These are phyloP conservation scores for Scaptomyza cyrtandrae DNA, from an alignment of 2,888 invertebrate genomes.

Conservation along the genomic window DNA sequence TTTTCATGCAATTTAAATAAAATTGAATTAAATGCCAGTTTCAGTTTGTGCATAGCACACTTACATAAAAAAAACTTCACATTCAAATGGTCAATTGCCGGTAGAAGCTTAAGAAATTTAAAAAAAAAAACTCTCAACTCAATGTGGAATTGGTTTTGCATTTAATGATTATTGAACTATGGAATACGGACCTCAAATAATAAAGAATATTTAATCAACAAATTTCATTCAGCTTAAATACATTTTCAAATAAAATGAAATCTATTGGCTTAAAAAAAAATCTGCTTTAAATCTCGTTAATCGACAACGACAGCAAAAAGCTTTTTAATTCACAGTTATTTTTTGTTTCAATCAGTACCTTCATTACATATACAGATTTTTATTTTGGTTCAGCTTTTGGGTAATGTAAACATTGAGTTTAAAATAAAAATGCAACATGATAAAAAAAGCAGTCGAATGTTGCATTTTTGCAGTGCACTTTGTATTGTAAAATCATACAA, in stretches of 20 bases:
- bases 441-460: constrained; percentile 10
- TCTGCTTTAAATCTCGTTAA: constrained; percentile 23
- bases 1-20: constrained; percentile 72
- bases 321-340: constrained; percentile 21
- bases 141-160: not conserved
- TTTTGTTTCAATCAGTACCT: constrained; percentile 15
- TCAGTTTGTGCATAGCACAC: constrained; percentile 27
- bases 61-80: constrained; percentile 17
- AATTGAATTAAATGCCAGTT: constrained; percentile 69
- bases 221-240: not conserved
- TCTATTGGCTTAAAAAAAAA: constrained; percentile 3
- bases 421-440: constrained; percentile 43
- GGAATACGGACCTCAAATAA: too few species aligned
- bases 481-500: constrained; percentile 39
- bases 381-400: constrained; percentile 8
- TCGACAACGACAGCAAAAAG: constrained; percentile 31
- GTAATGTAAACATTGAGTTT: constrained; percentile 41
- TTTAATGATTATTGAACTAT: too few species aligned
- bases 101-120: constrained; percentile 7
- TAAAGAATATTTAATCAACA: too few species aligned
- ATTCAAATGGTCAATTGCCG: constrained; percentile 24
- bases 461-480: constrained; percentile 8
- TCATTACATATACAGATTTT: not conserved
- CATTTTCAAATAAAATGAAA: not conserved
- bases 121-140: not conserved